Evolutionary conservation across 2,888 invertebrate species (phyloP), one percentile per base, ranked within the genome.

Genomic region (Cistogaster globosa): DNA sequence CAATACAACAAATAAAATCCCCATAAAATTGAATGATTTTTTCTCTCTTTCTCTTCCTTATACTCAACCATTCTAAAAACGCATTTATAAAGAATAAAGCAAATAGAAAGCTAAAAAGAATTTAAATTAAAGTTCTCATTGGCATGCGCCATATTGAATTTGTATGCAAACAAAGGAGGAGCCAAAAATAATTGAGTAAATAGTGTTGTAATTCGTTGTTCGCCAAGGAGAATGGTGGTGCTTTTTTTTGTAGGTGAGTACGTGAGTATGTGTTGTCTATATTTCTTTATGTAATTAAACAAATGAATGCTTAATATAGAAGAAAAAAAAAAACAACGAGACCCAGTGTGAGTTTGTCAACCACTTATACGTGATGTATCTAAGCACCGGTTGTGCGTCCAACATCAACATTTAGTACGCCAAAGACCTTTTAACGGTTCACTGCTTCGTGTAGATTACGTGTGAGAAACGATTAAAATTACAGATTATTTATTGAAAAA

Each of bases 391-490:
- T 57, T 76, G 82, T 63, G 38, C 60, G 76, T 69, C 62, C 68
- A 84, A 77, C 53, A 79, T 69, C 72, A 74, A 82, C 75, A 85
- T 88, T 90, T 87, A 91, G 90, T 91, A 87, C 89, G 88, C 86
- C 89, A 89, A 87, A 88, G 89, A 89, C 90, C 89, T 90, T 89
- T 90, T 90, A 91, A 90, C 91, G 91, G 90, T 91, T 91, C 91
- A 90, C 89, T 90, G 89, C 87, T 88, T 88, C 87, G 88, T 81
- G 71, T 77, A 53, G 22, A 26, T 18, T 63, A 60, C 78, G 68
- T 78, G 81, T 63, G 78, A 76, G 20, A 62, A 32, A 51, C 26
- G 48, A 12, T 38, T 38, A 18, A 18, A 63, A 42, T n/a, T 76
- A 79, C 74, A 62, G 36, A 67, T 68, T 58, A 62, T 80, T 53